Percentiles rank a stretch among this genome's conserved stretches.
phyloP scores from a whole-genome alignment of 30 jellyfish, hydroid and myxozoan genomes.

The Sanderia malayensis region DNA sequence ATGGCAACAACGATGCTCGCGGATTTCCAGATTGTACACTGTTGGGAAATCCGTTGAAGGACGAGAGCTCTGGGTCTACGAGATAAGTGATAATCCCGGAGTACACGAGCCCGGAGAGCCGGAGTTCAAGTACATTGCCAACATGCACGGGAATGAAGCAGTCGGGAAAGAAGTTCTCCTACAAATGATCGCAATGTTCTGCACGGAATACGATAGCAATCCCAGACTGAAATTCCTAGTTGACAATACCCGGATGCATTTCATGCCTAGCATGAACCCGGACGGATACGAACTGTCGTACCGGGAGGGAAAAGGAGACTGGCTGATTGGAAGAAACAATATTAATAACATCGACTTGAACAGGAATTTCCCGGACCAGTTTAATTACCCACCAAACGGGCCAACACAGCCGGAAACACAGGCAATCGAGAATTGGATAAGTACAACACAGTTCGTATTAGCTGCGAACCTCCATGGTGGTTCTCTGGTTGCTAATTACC shows the following conservation, averaged over 20 bases:
- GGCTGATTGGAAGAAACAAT: conserved; percentile 93
- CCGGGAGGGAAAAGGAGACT: conserved; percentile 84
- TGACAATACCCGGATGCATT: conserved; percentile 86
- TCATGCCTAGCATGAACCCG: conserved; percentile 99
- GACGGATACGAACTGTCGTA: conserved; percentile 94
- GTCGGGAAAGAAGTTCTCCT: conserved; percentile 93
- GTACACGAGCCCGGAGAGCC: conserved; percentile 93
- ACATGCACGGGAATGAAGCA: conserved; percentile 98
- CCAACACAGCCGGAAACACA: conserved; percentile 82
- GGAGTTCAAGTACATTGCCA: conserved; percentile 85
- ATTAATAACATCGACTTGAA: conserved; percentile 80
- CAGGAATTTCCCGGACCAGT: conserved; percentile 97
- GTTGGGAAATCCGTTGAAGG: conserved; percentile 92
- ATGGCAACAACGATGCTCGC: conserved; percentile 64
- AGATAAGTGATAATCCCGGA: conserved; percentile 82
- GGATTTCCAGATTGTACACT: conserved; percentile 55
- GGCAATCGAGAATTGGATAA: conserved; percentile 78
- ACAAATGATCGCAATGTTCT: conserved; percentile 47
- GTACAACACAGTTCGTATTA: conserved; percentile 63
- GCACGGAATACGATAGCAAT: conserved; percentile 59
- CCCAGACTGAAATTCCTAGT: conserved; percentile 63
- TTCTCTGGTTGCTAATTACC: conserved; percentile 96
- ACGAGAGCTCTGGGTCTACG: conserved; percentile 86
- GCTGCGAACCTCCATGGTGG: conserved; percentile 99
- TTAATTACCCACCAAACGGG: conserved; percentile 40